phyloP scores from a whole-genome alignment of 2,113 vertebrate genomes.

The Ascaphus truei region DNA sequence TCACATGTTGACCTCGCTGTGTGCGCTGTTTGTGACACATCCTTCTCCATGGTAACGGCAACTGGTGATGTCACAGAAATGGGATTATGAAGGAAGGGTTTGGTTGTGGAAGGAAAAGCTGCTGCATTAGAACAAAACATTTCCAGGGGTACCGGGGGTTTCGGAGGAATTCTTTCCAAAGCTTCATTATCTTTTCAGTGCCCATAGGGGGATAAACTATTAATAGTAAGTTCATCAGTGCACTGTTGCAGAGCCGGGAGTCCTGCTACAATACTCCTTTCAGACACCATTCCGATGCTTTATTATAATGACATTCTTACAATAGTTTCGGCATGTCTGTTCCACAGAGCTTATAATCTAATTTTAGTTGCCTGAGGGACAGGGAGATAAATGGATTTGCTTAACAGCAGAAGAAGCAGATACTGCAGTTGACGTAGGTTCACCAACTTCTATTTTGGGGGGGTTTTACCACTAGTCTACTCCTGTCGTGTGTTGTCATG shows the following conservation, averaged over 20 bases:
- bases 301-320: not conserved
- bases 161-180: conserved; percentile 29
- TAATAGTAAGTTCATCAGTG: conserved; percentile 32
- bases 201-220: conserved; percentile 28
- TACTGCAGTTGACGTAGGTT: no score
- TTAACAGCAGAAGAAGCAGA: no score
- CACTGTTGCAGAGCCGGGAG: not conserved
- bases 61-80: conserved; percentile 21
- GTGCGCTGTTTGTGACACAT: conserved; percentile 17
- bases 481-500: no score
- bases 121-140: conserved; percentile 35
- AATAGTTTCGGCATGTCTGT: not conserved
- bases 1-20: conserved; percentile 8
- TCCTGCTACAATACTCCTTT: conserved; percentile 3
- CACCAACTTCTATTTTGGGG: no score
- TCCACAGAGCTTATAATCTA: no score
- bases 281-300: not conserved
- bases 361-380: no score
- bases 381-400: not conserved
- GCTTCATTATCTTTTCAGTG: conserved; percentile 34
- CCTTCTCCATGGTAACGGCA: conserved; percentile 22
- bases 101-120: conserved; percentile 38
- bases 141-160: conserved; percentile 36
- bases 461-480: no score
- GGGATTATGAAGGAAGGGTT: conserved; percentile 36